Conservation (phyloP, 2,113 vertebrate genomes). For the Sakesphorus luctuosus region DNA sequence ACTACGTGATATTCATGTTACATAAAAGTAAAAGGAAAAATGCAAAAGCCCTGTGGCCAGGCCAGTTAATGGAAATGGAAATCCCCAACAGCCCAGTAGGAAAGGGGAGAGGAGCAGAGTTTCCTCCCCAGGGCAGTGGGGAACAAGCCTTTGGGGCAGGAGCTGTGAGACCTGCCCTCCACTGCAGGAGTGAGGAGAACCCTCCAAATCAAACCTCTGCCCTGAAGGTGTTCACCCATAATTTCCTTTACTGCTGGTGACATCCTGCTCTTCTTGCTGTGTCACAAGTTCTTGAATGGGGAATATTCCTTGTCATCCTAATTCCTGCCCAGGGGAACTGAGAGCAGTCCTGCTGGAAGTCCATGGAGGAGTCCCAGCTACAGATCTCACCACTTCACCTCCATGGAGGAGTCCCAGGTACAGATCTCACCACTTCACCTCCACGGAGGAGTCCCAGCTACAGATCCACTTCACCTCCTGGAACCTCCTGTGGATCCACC, state of each 20-base stretch:
- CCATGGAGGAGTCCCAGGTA: too few relatives aligned
- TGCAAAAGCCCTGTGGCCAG: background rate
- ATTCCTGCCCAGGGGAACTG: background rate
- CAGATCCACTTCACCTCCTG: background rate
- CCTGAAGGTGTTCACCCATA: background rate
- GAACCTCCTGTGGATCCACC: too few relatives aligned
- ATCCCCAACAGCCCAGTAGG: background rate
- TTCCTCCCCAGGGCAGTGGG: background rate
- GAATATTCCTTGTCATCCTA: background rate
- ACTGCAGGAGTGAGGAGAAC: background rate
- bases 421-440: too few relatives aligned
- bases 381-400: background rate
- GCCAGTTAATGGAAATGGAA: background rate
- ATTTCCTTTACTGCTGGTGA: background rate
- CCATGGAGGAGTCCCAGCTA: background rate
- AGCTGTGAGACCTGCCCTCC: background rate
- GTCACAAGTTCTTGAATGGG: background rate
- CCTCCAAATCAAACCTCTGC: background rate
- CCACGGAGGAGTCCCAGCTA: background rate
- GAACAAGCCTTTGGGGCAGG: background rate
- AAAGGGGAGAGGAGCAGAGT: background rate
- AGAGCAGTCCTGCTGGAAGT: background rate
- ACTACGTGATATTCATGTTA: background rate
- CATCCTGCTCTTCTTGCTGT: background rate
- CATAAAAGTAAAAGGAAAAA: slow-evolving; percentile 6